Base-by-base conservation (phyloP, 1,140 invertebrate genomes). In the Protaetia brevitarsis region DNA sequence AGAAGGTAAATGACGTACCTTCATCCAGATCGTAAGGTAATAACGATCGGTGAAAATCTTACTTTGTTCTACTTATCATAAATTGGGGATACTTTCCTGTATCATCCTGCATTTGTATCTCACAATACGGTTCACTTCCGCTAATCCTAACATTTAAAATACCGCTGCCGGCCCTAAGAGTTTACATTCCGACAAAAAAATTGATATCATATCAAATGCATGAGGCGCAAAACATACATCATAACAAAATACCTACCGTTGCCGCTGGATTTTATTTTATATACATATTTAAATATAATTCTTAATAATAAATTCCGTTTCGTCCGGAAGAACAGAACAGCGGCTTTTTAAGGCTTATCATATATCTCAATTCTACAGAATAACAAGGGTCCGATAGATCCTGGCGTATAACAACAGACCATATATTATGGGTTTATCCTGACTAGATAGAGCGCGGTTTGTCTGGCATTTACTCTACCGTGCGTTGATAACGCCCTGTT, bases 271-370 rank as follows among this genome's bases (percentile, higher is more conserved):
- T 51, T 51, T 19, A 23, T 19, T 21, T 19, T 23, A 7, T 23
- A 51, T 51, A 16, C 41, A 51, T 51, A 51, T 51, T 51, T 51
- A 51, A 51, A 51, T 51, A 23, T 51, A 51, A 51, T 51, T 51
- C 41, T 51, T 51, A 51, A 51, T 51, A 51, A 51, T 51, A 51
- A 51, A 51, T 51, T 51, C 41, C 41, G 41, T 51, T 51, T 51
- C 26, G 41, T n/a, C 41, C 41, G 41, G 41, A 51, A 51, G 41
- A 51, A 51, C 41, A 51, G 41, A 51, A 51, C 41, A 23, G 41
- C 41, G 16, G 41, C 41, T 51, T 51, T 51, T 51, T 51, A 21
- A 51, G 41, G 41, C 41, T 51, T 51, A 51, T 51, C 41, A 51
- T 51, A 51, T 51, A 51, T 51, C 41, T 51, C 41, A 51, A 51